A percentile compares a stretch with the other conserved stretches of the same genome.
phyloP scores from a whole-genome alignment of 2,113 vertebrate genomes.

The Aspiorhynchus laticeps region DNA sequence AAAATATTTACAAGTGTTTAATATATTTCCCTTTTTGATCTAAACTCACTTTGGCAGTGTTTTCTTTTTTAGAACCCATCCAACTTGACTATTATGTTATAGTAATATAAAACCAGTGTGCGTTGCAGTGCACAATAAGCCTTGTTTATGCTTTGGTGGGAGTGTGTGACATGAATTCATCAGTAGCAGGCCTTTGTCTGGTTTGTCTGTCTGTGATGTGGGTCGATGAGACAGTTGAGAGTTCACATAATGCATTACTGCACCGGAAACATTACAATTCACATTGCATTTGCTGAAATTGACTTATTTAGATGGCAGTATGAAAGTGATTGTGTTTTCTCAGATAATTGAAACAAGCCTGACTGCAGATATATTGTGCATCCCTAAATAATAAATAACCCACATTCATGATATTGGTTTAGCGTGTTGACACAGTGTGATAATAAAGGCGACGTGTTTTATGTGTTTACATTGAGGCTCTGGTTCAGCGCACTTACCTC shows the following conservation, averaged over 20 bases:
- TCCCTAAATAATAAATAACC: constrained; percentile 11
- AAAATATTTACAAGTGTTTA: constrained; percentile 8
- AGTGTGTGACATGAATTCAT: not conserved
- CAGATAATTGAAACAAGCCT: not conserved
- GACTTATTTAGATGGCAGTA: not conserved
- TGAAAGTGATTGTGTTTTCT: not conserved
- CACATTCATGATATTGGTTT: constrained; percentile 17
- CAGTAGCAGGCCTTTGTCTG: not conserved
- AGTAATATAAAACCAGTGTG: not conserved
- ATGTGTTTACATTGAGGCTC: constrained; percentile 57
- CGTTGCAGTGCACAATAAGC: not conserved
- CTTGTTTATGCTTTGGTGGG: not conserved
- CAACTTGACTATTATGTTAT: not conserved
- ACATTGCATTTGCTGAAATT: not conserved
- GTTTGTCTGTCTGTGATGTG: not conserved
- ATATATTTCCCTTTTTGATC: not conserved
- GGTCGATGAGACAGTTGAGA: not conserved
- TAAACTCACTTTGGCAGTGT: not conserved
- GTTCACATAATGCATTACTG: not conserved
- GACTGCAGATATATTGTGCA: not conserved
- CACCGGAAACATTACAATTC: not conserved
- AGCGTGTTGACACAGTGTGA: constrained; percentile 23
- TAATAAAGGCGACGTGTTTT: constrained; percentile 35
- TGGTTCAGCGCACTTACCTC: constrained; percentile 54
- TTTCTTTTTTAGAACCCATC: not conserved